A percentile compares a stretch with the other conserved stretches of the same genome.
phyloP scores from a whole-genome alignment of 2,888 invertebrate species.

The Tetragonula carbonaria region DNA sequence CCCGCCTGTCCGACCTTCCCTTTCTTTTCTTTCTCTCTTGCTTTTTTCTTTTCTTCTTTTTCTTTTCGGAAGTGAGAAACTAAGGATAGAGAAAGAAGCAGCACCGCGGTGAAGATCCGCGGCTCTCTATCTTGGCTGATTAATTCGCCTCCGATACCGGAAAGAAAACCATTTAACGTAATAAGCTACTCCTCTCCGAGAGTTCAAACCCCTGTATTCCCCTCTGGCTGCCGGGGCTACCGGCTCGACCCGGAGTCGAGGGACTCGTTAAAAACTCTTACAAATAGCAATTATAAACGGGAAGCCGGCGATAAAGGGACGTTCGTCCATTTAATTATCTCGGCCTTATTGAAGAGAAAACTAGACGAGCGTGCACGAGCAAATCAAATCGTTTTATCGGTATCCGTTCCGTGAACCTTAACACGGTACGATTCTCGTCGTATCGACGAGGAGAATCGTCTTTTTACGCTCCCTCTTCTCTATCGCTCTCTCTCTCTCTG shows the following conservation, averaged over 20 bases:
- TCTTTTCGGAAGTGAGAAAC: constrained; percentile 44
- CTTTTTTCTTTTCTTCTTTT: neutral
- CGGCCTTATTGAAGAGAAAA: constrained; percentile 16
- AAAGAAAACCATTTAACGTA: constrained; percentile 51
- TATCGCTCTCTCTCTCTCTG: neutral
- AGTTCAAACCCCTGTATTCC: constrained; percentile 13
- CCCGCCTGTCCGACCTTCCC: neutral
- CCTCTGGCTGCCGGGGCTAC: neutral
- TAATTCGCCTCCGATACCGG: constrained; percentile 47
- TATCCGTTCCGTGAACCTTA: constrained; percentile 24
- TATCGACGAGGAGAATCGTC: constrained; percentile 27
- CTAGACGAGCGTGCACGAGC: constrained; percentile 27
- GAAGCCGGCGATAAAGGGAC: constrained; percentile 36
- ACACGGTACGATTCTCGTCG: constrained; percentile 7
- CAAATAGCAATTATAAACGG: constrained; percentile 51
- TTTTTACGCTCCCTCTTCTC: constrained; percentile 32
- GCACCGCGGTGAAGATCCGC: neutral
- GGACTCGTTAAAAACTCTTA: constrained; percentile 34
- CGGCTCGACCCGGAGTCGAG: constrained; percentile 18
- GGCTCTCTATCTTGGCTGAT: constrained; percentile 37
- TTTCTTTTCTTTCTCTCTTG: too few relatives aligned
- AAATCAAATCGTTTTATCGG: constrained; percentile 53
- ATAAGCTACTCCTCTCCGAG: constrained; percentile 40
- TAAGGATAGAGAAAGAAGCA: constrained; percentile 7
- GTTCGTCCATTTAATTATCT: constrained; percentile 59